phyloP scores from a whole-genome alignment of 2,888 invertebrate genomes.

The Papilio gigon region DNA sequence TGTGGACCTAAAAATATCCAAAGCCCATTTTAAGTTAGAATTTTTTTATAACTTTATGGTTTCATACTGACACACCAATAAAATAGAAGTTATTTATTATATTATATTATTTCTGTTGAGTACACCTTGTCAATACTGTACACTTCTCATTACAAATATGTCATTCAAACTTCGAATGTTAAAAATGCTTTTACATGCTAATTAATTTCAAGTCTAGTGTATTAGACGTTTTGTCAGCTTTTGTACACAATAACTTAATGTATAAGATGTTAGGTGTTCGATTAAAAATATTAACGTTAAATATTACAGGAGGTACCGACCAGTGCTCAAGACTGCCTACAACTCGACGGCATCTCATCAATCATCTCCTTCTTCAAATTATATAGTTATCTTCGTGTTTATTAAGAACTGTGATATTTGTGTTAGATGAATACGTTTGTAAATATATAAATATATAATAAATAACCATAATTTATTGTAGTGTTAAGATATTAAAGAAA shows the following conservation, averaged over 20 bases:
- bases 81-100: too few relatives aligned
- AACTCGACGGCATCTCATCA: conserved; percentile 19
- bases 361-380: conserved; percentile 20
- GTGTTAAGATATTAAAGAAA: conserved; percentile 60
- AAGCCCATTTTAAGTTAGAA: neutral
- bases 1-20: too few relatives aligned
- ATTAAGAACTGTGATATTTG: conserved; percentile 69
- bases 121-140: too few relatives aligned
- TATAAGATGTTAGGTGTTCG: too few relatives aligned
- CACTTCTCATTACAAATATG: neutral
- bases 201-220: too few relatives aligned
- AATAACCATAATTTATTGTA: conserved; percentile 61
- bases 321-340: neutral
- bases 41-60: neutral
- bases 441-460: conserved; percentile 55
- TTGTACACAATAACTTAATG: too few relatives aligned
- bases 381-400: conserved; percentile 43
- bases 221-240: too few relatives aligned
- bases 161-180: neutral
- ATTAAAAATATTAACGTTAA: too few relatives aligned
- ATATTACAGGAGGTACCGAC: conserved; percentile 24
- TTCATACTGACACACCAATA: too few relatives aligned
- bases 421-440: conserved; percentile 57
- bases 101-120: too few relatives aligned
- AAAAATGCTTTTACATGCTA: too few relatives aligned